Percentiles rank a stretch among this genome's conserved stretches.
Evolutionary conservation across 2,888 invertebrate genomes (phyloP).

Genomic region (Apeira syringaria): DNA sequence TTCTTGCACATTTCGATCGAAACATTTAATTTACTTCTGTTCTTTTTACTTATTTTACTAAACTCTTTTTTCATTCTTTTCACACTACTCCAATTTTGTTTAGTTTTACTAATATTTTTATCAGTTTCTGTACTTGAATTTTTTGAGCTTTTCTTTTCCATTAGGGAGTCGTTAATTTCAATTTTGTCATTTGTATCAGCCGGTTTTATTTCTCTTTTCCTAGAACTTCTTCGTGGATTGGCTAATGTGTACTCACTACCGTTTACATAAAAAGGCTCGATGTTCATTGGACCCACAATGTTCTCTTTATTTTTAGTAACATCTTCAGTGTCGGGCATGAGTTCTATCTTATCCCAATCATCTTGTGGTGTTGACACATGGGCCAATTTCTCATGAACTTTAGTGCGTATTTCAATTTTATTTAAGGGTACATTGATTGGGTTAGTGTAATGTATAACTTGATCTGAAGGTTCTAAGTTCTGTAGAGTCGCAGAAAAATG

Average conservation of each 20-base stretch:
- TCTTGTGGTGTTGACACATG: conserved; percentile 54
- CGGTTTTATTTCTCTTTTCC: conserved; percentile 52
- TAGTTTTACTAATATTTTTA: conserved; percentile 47
- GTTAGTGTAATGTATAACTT: conserved; percentile 37
- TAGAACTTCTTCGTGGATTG: conserved; percentile 65
- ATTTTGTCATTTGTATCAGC: conserved; percentile 34
- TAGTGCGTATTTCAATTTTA: conserved; percentile 56
- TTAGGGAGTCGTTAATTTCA: conserved; percentile 25
- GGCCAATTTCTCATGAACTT: conserved; percentile 43
- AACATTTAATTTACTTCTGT: conserved; percentile 70
- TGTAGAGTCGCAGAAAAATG: conserved; percentile 62
- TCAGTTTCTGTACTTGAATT: conserved; percentile 47
- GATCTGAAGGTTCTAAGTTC: conserved; percentile 48
- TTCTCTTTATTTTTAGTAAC: conserved; percentile 47
- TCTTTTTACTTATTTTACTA: conserved; percentile 63
- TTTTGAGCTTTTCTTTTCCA: conserved; percentile 46
- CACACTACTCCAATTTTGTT: conserved; percentile 69
- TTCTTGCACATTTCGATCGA: conserved; percentile 75
- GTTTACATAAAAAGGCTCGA: conserved; percentile 53
- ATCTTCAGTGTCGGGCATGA: conserved; percentile 52
- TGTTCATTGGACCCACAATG: conserved; percentile 53
- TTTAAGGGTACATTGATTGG: conserved; percentile 47
- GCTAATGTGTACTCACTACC: conserved; percentile 53
- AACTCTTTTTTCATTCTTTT: conserved; percentile 76
- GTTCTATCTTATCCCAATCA: conserved; percentile 76